Evolutionary conservation across 2,888 invertebrate species (phyloP).

Genomic region (Caenorhabditis uteleia): DNA sequence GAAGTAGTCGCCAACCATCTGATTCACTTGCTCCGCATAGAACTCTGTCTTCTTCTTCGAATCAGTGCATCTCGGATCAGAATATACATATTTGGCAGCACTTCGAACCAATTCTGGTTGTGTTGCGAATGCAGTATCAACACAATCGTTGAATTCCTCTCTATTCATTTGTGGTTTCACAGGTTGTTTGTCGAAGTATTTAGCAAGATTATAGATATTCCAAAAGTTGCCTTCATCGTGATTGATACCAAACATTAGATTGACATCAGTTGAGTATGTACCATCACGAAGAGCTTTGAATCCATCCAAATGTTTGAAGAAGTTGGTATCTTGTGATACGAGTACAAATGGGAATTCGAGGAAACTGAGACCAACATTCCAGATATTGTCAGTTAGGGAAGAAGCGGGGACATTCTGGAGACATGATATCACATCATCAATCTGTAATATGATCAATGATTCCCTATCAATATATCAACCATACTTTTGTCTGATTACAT

Average conservation of each 20-base stretch:
- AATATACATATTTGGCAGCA: constrained; percentile 64
- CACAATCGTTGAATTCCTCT: constrained; percentile 59
- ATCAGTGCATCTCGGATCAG: constrained; percentile 53
- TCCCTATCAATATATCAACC: neutral
- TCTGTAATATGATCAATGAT: too few relatives aligned
- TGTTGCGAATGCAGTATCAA: constrained; percentile 60
- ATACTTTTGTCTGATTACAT: constrained; percentile 74
- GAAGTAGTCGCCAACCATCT: constrained; percentile 84
- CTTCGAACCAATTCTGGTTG: constrained; percentile 62
- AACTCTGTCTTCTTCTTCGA: constrained; percentile 43
- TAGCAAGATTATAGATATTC: constrained; percentile 68
- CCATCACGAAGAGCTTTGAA: constrained; percentile 75
- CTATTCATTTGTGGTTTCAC: constrained; percentile 58
- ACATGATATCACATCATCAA: constrained; percentile 53
- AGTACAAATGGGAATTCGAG: constrained; percentile 69
- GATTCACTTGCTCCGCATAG: constrained; percentile 67
- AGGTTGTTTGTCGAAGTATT: constrained; percentile 61
- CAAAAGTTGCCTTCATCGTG: constrained; percentile 80
- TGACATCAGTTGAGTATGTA: constrained; percentile 84
- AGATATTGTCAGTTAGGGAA: constrained; percentile 65
- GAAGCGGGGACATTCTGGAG: constrained; percentile 55
- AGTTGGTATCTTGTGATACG: constrained; percentile 56
- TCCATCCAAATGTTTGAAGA: constrained; percentile 66
- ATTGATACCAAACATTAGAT: constrained; percentile 90
- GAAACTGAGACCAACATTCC: constrained; percentile 62